Evolutionary conservation across 2,888 invertebrate genomes (phyloP), one percentile per base, ranked within the genome.

Genomic region (Nomada lathburiana): DNA sequence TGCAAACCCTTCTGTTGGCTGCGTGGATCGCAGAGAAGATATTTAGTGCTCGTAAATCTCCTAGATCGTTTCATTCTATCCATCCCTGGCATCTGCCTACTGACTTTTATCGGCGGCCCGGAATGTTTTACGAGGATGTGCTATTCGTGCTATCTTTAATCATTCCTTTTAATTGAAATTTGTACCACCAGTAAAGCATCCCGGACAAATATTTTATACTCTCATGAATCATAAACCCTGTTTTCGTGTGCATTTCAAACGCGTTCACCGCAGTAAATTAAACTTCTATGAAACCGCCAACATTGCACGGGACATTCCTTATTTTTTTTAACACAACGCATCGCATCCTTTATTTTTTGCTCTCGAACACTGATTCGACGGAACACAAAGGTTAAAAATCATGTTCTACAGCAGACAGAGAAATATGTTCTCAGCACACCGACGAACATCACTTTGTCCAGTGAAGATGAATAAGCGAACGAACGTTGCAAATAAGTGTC

Each of bases 1-100:
- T 72, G 69, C 29, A 63, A 72, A 82, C 88, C 78, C 88, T 84
- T 75, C 71, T 13, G 44, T 36, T 47, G 63, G 74, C 60, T 70
- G 64, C 68, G 36, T 44, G 62, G 67, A 42, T 62, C 53, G 62
- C 44, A 60, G 29, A 72, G 65, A 75, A 68, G 88, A 86, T 87
- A 87, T 87, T 87, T 88, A 86, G 76, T 86, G 86, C 11, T 62
- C 69, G 78, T 88, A 87, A 88, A 88, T 87, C 84, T 88, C 47
- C 13, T 60, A 53, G 76, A 86, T 87, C 74, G 88, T 86, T 87
- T 78, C 76, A 79, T 80, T 88, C 74, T 76, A 76, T 86, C 70
- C 80, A 71, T 82, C 71, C 74, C 72, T 60, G 77, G 78, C 75
- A 75, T 86, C 74, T 80, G 76, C 69, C 79, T 63, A 70, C 69